These are phyloP conservation scores for Scaptodrosophila latifasciaeformis DNA, from an alignment of 2,888 invertebrate genomes.

Conservation along the genomic window DNA sequence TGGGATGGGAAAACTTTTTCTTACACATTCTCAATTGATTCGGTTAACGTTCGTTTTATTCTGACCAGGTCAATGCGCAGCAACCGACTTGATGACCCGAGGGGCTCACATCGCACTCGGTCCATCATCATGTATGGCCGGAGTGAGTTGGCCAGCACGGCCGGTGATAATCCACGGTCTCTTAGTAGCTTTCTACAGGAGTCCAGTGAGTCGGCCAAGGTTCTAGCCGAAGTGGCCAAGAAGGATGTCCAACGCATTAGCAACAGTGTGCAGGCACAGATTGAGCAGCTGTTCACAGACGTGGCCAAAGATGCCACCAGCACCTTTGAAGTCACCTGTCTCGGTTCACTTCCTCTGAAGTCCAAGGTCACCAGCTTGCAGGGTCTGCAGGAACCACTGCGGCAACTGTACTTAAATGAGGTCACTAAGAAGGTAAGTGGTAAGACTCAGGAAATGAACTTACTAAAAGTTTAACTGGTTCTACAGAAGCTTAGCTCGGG, in stretches of 20 bases:
- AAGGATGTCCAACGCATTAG: slow-evolving; percentile 76
- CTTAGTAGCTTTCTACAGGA: slow-evolving; percentile 67
- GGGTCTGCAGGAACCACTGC: slow-evolving; percentile 87
- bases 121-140: slow-evolving; percentile 75
- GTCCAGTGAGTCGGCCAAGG: slow-evolving; percentile 56
- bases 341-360: slow-evolving; percentile 86
- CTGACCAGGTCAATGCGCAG: slow-evolving; percentile 72
- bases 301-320: slow-evolving; percentile 81
- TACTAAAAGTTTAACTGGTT: not conserved
- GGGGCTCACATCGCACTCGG: slow-evolving; percentile 74
- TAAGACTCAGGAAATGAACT: not conserved
- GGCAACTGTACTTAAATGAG: slow-evolving; percentile 80
- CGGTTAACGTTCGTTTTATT: too few relatives aligned
- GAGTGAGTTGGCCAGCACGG: slow-evolving; percentile 72
- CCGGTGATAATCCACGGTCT: slow-evolving; percentile 66
- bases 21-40: too few relatives aligned
- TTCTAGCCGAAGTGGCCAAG: slow-evolving; percentile 62
- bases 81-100: slow-evolving; percentile 74
- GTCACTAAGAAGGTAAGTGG: slow-evolving; percentile 67
- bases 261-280: slow-evolving; percentile 89
- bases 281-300: slow-evolving; percentile 89
- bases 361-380: slow-evolving; percentile 88
- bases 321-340: slow-evolving; percentile 84
- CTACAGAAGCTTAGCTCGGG: slow-evolving; percentile 69
- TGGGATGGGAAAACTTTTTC: too few relatives aligned